Conservation (phyloP, 2,113 vertebrate species). For the Salvelinus namaycush region DNA sequence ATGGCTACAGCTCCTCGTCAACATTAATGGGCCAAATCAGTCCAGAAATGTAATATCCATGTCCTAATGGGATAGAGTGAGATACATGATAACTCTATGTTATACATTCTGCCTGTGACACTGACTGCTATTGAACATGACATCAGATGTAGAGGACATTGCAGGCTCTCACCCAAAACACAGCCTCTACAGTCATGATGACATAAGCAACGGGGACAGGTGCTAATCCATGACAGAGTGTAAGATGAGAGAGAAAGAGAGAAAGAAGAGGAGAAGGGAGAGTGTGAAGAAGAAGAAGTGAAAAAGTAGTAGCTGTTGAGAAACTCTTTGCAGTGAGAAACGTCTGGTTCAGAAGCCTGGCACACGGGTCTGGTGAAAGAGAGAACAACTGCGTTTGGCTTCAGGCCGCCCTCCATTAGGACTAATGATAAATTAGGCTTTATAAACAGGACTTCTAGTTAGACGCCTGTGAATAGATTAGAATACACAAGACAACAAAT, state of each 20-base stretch:
- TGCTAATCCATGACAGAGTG: not conserved
- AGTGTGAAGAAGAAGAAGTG: too few relatives aligned
- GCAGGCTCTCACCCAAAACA: constrained; percentile 29
- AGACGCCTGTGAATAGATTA: constrained; percentile 26
- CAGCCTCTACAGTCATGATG: constrained; percentile 2
- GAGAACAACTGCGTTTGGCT: constrained; percentile 26
- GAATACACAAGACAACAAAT: constrained; percentile 7
- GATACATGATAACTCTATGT: constrained; percentile 46
- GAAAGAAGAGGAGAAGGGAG: constrained; percentile 10
- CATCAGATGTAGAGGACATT: constrained; percentile 6
- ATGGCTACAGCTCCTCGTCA: constrained; percentile 67
- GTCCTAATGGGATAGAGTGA: constrained; percentile 11
- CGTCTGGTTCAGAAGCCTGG: constrained; percentile 1
- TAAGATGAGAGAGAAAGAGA: constrained; percentile 19
- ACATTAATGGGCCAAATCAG: constrained; percentile 62
- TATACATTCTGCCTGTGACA: constrained; percentile 17
- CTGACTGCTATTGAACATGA: not conserved
- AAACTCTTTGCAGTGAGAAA: not conserved
- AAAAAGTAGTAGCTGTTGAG: not conserved
- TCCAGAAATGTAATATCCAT: constrained; percentile 62
- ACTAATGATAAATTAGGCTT: constrained; percentile 40
- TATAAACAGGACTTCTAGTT: constrained; percentile 41
- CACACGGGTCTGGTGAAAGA: constrained; percentile 9
- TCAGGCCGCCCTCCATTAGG: constrained; percentile 24
- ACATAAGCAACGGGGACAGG: constrained; percentile 31